Percentiles rank a stretch among this genome's conserved stretches.
Conservation (phyloP, 1,140 invertebrate species). For the Lanistes nyassanus region DNA sequence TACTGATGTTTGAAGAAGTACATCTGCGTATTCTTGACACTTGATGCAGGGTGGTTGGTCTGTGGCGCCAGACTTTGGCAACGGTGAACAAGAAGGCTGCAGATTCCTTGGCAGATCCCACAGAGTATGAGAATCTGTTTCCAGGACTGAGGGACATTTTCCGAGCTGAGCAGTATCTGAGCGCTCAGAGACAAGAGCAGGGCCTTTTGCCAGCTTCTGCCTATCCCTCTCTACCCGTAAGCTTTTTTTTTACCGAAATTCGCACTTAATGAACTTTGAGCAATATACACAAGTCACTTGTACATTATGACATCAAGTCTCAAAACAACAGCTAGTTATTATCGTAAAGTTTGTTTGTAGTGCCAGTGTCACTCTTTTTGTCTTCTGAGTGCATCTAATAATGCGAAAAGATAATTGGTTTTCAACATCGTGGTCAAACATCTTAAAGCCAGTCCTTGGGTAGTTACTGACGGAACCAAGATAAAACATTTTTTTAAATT, state of each 20-base stretch:
- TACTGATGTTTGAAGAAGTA: neutral
- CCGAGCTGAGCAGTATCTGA: slow-evolving; percentile 74
- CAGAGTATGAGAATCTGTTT: slow-evolving; percentile 96
- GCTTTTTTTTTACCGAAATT: slow-evolving; percentile 26
- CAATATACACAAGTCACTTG: no score
- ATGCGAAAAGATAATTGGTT: no score
- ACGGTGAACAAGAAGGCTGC: slow-evolving; percentile 77
- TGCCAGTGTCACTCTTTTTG: no score
- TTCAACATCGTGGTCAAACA: no score
- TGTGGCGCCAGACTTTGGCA: slow-evolving; percentile 60
- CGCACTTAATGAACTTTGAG: no score
- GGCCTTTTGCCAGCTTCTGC: slow-evolving; percentile 52
- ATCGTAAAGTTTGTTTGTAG: no score
- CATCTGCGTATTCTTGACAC: neutral
- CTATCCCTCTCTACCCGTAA: slow-evolving; percentile 58
- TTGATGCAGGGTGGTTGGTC: slow-evolving; percentile 55
- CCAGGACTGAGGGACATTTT: slow-evolving; percentile 84
- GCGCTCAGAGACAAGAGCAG: slow-evolving; percentile 45
- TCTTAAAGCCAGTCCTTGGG: no score
- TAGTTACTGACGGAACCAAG: no score
- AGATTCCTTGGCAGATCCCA: slow-evolving; percentile 93
- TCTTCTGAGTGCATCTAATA: no score
- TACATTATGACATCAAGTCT: no score
- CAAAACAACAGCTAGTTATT: no score
- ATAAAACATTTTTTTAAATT: no score